Conservation (phyloP, 1,140 invertebrate genomes). For the Drosophila setifemur region DNA sequence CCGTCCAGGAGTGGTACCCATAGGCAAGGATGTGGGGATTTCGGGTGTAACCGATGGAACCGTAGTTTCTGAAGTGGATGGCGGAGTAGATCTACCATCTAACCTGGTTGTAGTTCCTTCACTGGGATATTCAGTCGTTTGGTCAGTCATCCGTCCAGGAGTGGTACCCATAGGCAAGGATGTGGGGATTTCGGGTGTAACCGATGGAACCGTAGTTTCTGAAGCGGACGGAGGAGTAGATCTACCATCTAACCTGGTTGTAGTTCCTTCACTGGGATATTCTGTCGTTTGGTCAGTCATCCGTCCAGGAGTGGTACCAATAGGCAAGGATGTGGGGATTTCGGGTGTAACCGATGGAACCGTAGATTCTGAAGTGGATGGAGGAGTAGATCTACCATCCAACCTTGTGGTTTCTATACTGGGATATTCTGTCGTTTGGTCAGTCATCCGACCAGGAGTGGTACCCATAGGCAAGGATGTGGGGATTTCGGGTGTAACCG, state of each 20-base stretch:
- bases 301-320: background rate
- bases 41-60: background rate
- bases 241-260: too few relatives aligned
- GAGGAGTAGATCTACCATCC: background rate
- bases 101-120: background rate
- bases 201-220: too few relatives aligned
- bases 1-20: background rate
- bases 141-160: background rate
- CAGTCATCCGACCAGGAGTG: background rate
- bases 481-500: background rate
- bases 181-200: background rate
- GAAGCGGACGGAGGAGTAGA: too few relatives aligned
- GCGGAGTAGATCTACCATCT: background rate
- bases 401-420: background rate
- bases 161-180: too few relatives aligned
- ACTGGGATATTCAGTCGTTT: background rate
- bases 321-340: background rate
- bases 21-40: background rate
- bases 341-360: background rate
- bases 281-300: background rate
- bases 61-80: background rate
- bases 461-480: background rate
- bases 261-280: background rate
- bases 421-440: background rate
- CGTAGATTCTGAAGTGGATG: background rate